phyloP scores from a whole-genome alignment of 1,140 invertebrate species.

The Ganaspis sp. region DNA sequence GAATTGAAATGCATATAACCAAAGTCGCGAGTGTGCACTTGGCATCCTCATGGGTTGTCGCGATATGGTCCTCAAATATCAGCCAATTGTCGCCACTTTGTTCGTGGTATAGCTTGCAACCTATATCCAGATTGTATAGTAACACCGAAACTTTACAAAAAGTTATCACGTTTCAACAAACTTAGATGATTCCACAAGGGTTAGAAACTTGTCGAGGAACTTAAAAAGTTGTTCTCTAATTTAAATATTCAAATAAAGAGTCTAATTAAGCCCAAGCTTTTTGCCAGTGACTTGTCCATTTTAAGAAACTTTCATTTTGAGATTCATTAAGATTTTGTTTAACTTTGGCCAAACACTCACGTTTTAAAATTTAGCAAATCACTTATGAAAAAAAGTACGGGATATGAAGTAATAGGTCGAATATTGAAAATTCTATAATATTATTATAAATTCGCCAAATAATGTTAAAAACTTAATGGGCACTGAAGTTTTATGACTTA shows the following conservation, averaged over 20 bases:
- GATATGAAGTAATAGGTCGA: too few species aligned
- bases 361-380: too few species aligned
- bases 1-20: too few species aligned
- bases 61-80: slow-evolving; percentile 26
- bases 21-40: slow-evolving; percentile 17
- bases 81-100: background rate
- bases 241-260: slow-evolving; percentile 4
- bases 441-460: too few species aligned
- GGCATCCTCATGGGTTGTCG: slow-evolving; percentile 14
- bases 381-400: too few species aligned
- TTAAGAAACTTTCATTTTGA: background rate
- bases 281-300: background rate
- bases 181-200: background rate
- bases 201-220: background rate
- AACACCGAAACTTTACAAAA: background rate
- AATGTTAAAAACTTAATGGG: too few species aligned
- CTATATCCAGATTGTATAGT: background rate
- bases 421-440: too few species aligned
- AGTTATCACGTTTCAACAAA: slow-evolving; percentile 3
- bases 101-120: slow-evolving; percentile 11
- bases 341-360: too few species aligned
- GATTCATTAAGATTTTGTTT: background rate
- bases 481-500: too few species aligned
- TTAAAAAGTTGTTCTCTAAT: background rate
- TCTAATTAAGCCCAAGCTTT: background rate